Evolutionary conservation across 2,113 vertebrate genomes (phyloP).

Genomic region (Mobula hypostoma): DNA sequence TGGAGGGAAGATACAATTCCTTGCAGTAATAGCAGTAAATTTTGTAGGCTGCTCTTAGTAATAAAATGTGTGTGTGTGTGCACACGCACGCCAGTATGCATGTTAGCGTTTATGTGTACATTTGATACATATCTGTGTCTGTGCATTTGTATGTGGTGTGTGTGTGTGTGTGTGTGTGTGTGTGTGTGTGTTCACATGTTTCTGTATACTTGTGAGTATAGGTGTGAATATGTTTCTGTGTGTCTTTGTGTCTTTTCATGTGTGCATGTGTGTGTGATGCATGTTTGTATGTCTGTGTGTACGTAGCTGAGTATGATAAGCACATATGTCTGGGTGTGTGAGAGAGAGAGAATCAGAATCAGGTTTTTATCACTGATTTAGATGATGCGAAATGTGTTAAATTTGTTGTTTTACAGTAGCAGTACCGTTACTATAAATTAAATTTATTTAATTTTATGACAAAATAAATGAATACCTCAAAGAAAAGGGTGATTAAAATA

Average conservation of each 20-base stretch:
- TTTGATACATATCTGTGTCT: neutral
- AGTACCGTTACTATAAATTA: too few species aligned
- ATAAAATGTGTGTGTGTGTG: neutral
- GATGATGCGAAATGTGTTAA: too few species aligned
- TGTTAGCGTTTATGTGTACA: neutral
- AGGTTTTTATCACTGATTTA: too few species aligned
- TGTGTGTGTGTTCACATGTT: neutral
- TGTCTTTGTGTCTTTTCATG: neutral
- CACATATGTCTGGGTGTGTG: too few species aligned
- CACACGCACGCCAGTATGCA: neutral
- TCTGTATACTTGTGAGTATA: neutral
- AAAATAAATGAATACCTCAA: too few species aligned
- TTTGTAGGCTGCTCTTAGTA: neutral
- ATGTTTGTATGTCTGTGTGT: too few species aligned
- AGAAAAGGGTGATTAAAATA: too few species aligned
- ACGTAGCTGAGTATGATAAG: too few species aligned
- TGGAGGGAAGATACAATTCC: slow-evolving; percentile 12
- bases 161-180: neutral
- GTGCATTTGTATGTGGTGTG: neutral
- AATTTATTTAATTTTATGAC: too few species aligned
- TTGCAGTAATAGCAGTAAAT: slow-evolving; percentile 14
- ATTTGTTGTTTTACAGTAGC: too few species aligned
- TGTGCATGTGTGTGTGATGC: neutral
- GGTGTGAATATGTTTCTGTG: neutral
- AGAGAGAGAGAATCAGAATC: too few species aligned